Evolutionary conservation across 1,140 invertebrate genomes (phyloP).

Genomic region (Hypothenemus hampei): DNA sequence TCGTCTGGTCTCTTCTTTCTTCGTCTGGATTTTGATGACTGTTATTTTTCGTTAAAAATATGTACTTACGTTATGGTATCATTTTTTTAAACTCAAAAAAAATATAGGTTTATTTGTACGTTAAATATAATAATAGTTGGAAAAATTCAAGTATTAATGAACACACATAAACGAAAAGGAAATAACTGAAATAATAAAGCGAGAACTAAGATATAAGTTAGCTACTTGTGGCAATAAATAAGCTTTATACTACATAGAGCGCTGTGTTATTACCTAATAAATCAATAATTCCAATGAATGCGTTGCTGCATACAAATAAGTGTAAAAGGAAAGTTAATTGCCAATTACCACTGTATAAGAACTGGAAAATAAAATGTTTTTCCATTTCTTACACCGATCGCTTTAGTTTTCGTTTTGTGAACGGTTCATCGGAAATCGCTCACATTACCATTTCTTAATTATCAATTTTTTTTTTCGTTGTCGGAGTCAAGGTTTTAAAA

Average conservation of each 20-base stretch:
- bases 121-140: background rate
- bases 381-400: slow-evolving; percentile 23
- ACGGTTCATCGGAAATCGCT: slow-evolving; percentile 24
- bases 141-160: slow-evolving; percentile 4
- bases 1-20: background rate
- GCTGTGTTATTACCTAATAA: slow-evolving; percentile 29
- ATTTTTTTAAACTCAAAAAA: background rate
- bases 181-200: slow-evolving; percentile 17
- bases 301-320: slow-evolving; percentile 32
- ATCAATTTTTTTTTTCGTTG: slow-evolving; percentile 18
- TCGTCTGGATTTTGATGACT: slow-evolving; percentile 3
- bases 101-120: background rate
- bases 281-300: slow-evolving; percentile 30
- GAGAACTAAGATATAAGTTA: slow-evolving; percentile 15
- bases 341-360: slow-evolving; percentile 29
- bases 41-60: background rate
- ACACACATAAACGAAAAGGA: slow-evolving; percentile 8
- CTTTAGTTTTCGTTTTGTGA: slow-evolving; percentile 16
- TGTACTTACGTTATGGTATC: background rate
- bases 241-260: slow-evolving; percentile 28
- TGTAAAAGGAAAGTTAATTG: slow-evolving; percentile 31
- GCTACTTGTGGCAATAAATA: slow-evolving; percentile 24
- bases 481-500: no score
- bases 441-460: slow-evolving; percentile 29
- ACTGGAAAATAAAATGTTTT: slow-evolving; percentile 29